phyloP scores from a whole-genome alignment of 2,113 vertebrate species.

The Daphoenositta chrysoptera region DNA sequence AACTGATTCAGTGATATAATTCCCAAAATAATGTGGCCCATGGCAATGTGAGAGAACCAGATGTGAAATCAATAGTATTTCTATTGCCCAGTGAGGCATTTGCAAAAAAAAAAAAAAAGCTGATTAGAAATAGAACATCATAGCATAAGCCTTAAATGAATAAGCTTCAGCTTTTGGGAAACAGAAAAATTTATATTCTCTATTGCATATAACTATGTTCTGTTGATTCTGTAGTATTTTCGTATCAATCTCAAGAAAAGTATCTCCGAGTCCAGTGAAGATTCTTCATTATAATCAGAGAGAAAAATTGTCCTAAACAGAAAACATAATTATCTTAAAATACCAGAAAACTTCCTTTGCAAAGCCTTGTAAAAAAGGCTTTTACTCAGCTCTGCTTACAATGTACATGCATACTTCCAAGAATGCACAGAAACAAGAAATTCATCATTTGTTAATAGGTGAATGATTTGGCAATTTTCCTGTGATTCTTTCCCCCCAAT shows the following conservation, averaged over 20 bases:
- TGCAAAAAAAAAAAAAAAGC: background rate
- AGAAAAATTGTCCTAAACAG: background rate
- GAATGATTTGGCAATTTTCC: background rate
- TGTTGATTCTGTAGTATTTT: background rate
- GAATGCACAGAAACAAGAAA: background rate
- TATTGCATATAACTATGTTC: background rate
- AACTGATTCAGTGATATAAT: background rate
- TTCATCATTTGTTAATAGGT: background rate
- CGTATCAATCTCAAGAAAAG: background rate
- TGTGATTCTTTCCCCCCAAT: background rate
- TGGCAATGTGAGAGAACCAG: background rate
- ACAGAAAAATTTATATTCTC: background rate
- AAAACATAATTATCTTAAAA: background rate
- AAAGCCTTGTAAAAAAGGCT: background rate
- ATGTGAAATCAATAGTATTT: background rate
- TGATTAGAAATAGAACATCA: background rate
- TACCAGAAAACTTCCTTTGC: background rate
- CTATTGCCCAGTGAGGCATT: background rate
- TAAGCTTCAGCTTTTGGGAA: background rate
- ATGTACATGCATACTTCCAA: background rate
- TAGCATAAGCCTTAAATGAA: background rate
- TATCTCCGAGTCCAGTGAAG: background rate
- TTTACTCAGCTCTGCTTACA: background rate
- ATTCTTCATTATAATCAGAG: background rate
- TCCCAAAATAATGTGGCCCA: background rate